Conservation (phyloP, 1,140 invertebrate species). For the Apolygus lucorum region DNA sequence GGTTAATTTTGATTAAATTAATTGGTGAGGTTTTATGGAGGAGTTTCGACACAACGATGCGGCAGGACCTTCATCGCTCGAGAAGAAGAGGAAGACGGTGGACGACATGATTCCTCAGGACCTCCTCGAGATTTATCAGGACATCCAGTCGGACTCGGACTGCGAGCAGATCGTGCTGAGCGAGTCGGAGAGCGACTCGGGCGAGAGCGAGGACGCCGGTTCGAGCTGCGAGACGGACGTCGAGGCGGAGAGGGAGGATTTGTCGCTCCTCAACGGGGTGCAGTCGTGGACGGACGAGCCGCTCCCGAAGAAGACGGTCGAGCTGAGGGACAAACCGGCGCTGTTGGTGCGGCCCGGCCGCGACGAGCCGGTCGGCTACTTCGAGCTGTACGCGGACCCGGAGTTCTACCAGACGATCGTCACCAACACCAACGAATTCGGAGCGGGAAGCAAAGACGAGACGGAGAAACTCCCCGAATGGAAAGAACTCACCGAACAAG, state of each 20-base stretch:
- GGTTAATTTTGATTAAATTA: background rate
- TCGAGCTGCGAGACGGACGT: conserved; percentile 5
- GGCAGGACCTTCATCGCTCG: conserved; percentile 6
- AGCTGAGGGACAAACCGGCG: background rate
- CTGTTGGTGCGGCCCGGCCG: background rate
- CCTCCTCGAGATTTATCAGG: conserved; percentile 13
- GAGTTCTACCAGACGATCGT: conserved; percentile 7
- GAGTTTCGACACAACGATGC: background rate
- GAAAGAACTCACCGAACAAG: conserved; percentile 9
- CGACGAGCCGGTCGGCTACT: conserved; percentile 12
- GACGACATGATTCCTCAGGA: conserved; percentile 7
- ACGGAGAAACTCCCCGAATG: conserved; percentile 15
- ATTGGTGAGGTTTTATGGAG: background rate
- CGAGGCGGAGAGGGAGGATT: background rate
- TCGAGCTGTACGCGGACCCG: background rate
- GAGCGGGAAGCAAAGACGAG: background rate
- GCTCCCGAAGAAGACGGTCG: background rate
- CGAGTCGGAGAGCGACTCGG: conserved; percentile 16
- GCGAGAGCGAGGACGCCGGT: conserved; percentile 5
- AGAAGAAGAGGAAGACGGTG: background rate
- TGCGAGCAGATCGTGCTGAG: conserved; percentile 11
- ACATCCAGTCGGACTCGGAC: conserved; percentile 15
- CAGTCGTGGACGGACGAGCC: conserved; percentile 2
- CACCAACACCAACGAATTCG: background rate
- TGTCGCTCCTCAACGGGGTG: background rate